These are phyloP conservation scores for Rhinolophus ferrumequinum DNA, from an alignment of 2,113 vertebrate genomes.

Conservation along the genomic window DNA sequence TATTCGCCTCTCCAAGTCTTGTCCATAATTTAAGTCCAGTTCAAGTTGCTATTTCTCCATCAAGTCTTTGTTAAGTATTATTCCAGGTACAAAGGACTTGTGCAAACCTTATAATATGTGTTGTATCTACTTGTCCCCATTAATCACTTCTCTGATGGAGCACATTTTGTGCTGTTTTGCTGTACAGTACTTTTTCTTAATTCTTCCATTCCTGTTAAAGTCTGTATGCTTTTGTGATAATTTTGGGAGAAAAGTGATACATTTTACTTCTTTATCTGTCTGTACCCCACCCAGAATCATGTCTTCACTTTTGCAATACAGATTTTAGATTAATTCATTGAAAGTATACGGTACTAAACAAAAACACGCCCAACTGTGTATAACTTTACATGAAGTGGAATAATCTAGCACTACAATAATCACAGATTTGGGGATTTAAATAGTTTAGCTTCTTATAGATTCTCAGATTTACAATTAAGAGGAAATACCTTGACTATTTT, in stretches of 20 bases:
- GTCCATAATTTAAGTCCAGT: background rate
- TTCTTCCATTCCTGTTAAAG: background rate
- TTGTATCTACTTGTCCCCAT: background rate
- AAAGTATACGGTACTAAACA: background rate
- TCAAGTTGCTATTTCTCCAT: background rate
- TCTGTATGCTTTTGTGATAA: background rate
- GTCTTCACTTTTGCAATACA: background rate
- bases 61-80: background rate
- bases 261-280: background rate
- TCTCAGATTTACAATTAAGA: background rate
- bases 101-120: background rate
- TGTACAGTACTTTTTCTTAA: background rate
- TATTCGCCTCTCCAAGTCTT: background rate
- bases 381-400: background rate
- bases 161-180: background rate
- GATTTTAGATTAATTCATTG: constrained; percentile 25
- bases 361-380: background rate
- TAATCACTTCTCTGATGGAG: background rate
- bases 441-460: background rate
- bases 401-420: background rate
- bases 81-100: background rate
- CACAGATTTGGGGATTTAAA: background rate
- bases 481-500: background rate
- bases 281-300: background rate
- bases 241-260: background rate